Base-by-base conservation (phyloP, 2,888 invertebrate species). In the Diarsia mendica region DNA sequence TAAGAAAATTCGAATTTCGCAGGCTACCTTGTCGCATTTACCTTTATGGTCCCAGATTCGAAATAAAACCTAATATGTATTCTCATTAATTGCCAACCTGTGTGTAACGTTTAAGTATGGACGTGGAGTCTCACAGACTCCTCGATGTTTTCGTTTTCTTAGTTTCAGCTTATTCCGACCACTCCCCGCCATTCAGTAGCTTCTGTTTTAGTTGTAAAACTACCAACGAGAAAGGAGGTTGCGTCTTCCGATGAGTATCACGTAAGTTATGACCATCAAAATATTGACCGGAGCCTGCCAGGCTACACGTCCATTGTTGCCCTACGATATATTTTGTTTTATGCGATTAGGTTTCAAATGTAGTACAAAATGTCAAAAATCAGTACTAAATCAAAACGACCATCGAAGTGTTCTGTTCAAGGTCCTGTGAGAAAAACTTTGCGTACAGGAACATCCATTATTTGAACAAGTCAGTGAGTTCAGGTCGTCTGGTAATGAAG, bases 271-370 rank as follows among this genome's bases (percentile, higher is more conserved):
- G 15, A 64, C 64, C 64, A 64, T 64, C 64, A 46, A 23, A 46
- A 64, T 23, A 46, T 64, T 64, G 46, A 64, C 46, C 23, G 46
- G 23, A 46, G 64, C 46, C 64, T 64, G 64, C 48, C 64, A 64
- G 64, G 64, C 64, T 64, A 64, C 64, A 64, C 46, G 64, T 64
- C 23, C 46, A 64, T 64, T 28, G 46, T 23, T 48, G 64, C 23
- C 64, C 39, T 44, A 46, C 23, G n/a, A n/a, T 46, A 44, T n/a
- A 61, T 61, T 61, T 61, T 61, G 39, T 61, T 61, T 61, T 61
- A 61, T 39, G 39, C 33, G 61, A 39, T 61, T 61, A 39, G 39
- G 20, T 61, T 61, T 39, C 39, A 61, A 33, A 60, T 18, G 44
- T n/a, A 9, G 15, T 33, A 10, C 44, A 44, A 39, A 39, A 39